phyloP scores from a whole-genome alignment of 2,888 invertebrate species.

The Oligia strigilis region DNA sequence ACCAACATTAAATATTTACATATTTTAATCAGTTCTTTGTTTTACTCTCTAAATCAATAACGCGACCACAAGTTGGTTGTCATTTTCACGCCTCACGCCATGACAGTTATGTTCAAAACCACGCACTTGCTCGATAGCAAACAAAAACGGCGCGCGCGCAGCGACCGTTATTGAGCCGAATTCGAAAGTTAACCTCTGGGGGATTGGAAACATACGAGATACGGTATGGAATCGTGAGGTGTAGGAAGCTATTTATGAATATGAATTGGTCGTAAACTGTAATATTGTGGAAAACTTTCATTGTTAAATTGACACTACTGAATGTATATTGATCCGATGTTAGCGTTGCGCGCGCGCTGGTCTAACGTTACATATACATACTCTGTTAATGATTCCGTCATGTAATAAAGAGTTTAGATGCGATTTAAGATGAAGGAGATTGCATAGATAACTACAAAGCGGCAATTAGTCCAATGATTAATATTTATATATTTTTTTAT shows the following conservation, averaged over 20 bases:
- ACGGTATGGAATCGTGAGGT: constrained; percentile 25
- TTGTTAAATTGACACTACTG: background rate
- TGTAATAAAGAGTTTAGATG: background rate
- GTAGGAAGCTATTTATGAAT: background rate
- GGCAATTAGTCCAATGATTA: background rate
- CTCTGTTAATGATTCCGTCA: constrained; percentile 18
- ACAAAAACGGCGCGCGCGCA: constrained; percentile 59
- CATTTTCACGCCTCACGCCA: constrained; percentile 50
- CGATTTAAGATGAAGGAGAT: background rate
- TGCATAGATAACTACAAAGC: background rate
- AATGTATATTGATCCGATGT: constrained; percentile 24
- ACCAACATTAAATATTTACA: constrained; percentile 17
- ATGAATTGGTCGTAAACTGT: constrained; percentile 2
- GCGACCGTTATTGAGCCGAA: constrained; percentile 57
- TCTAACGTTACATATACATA: constrained; percentile 6
- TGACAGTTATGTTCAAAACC: constrained; percentile 52
- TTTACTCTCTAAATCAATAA: constrained; percentile 51
- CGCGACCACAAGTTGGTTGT: constrained; percentile 7
- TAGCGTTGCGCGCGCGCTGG: constrained; percentile 19
- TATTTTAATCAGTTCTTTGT: constrained; percentile 49
- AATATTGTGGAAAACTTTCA: background rate
- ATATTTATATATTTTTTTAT: too few species aligned
- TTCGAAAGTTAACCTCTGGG: constrained; percentile 54
- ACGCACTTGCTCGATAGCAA: constrained; percentile 39
- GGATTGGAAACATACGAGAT: constrained; percentile 32